Base-by-base conservation (phyloP, 2,888 invertebrate species). In the Thymelicus sylvestris region DNA sequence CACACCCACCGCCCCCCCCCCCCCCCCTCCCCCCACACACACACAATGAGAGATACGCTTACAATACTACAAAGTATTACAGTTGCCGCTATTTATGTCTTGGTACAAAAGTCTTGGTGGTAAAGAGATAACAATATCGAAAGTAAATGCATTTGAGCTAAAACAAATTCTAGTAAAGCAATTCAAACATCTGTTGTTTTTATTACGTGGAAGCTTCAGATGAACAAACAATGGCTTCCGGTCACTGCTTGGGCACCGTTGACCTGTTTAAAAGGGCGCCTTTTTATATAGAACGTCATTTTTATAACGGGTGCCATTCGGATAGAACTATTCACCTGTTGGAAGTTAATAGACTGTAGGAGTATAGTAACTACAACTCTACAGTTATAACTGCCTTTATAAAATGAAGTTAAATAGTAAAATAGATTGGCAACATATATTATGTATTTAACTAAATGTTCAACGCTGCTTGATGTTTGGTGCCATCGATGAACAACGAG, bases 161-260 rank as follows among this genome's bases (percentile, higher is more conserved):
- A 31, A 31, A 31, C 19, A 8, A 8, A 8, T n/a, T 7, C 13
- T 59, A n/a, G 39, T 38, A 52, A 52, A 50, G 52, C 15, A 39
- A 31, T 48, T 50, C 48, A 63, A 47, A 24, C 6, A 63, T 63
- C 59, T n/a, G 59, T 59, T 55, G 52, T 52, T 31, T 19, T 68
- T 68, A 15, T 41, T 15, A 55, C 62, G 62, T 68, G 38, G 15
- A 62, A 55, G 41, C 44, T 63, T 38, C 41, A 61, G 52, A 41
- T 67, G 41, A 63, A 68, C 68, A 68, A 63, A 63, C 63, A 63
- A 69, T 69, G 41, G 48, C 64, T 86, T 88, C 87, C 86, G 86
- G 86, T 86, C 89, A 88, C 76, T 77, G 86, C 80, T 75, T 81
- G 82, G 79, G 74, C 74, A 77, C 78, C 73, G 77, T 76, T 87